Conservation (phyloP, 2,888 invertebrate species). For the Sipunculus nudus region DNA sequence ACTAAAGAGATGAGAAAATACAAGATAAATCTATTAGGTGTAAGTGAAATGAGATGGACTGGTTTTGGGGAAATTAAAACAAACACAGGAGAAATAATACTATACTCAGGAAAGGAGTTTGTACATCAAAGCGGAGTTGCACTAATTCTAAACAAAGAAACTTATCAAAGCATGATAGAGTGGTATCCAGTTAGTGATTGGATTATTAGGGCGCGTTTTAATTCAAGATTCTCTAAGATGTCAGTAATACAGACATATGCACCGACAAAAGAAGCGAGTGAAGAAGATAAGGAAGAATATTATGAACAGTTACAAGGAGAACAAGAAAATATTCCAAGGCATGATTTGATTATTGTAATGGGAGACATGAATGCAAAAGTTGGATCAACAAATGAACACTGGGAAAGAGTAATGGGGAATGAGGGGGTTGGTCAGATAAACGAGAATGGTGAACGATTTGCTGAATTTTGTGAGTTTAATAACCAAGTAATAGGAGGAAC, state of each 20-base stretch:
- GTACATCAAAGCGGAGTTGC: slow-evolving; percentile 4
- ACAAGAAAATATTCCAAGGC: slow-evolving; percentile 10
- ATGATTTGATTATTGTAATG: slow-evolving; percentile 31
- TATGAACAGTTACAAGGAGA: no score
- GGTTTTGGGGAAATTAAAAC: neutral
- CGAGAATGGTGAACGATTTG: slow-evolving; percentile 29
- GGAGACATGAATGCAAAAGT: slow-evolving; percentile 41
- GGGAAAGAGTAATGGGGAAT: slow-evolving; percentile 32
- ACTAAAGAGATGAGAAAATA: slow-evolving; percentile 12
- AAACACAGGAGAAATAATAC: neutral
- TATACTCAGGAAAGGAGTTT: no score
- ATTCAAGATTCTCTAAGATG: slow-evolving; percentile 1
- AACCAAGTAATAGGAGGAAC: slow-evolving; percentile 37
- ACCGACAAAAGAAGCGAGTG: slow-evolving; percentile 27
- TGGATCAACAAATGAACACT: slow-evolving; percentile 27
- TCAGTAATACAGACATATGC: slow-evolving; percentile 26
- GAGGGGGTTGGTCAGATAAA: slow-evolving; percentile 26
- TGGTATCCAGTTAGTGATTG: slow-evolving; percentile 1
- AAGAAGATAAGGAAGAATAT: slow-evolving; percentile 25
- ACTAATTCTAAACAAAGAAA: slow-evolving; percentile 1
- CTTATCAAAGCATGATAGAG: neutral
- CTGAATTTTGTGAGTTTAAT: slow-evolving; percentile 29
- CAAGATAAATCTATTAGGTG: slow-evolving; percentile 4
- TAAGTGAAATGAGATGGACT: slow-evolving; percentile 16
- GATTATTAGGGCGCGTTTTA: neutral